Base-by-base conservation (phyloP, 2,113 vertebrate species). In the Pelecanoides urinatrix region DNA sequence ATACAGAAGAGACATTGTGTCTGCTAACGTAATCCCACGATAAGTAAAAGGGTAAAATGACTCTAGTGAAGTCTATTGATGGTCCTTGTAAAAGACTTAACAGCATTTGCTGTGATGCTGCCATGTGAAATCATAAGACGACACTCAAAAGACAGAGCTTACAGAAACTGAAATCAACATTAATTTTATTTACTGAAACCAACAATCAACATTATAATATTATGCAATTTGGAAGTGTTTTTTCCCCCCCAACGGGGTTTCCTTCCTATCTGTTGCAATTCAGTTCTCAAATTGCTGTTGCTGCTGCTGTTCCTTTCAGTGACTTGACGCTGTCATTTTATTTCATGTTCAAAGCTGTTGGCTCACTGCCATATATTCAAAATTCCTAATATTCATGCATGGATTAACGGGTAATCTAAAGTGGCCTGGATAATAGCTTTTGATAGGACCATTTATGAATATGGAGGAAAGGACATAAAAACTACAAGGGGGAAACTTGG, bases 311-410 rank as follows among this genome's bases (percentile, higher is more conserved):
- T 92, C 67, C 79, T 95, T 82, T 89, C 63, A 83, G 52, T 83
- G 44, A 94, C 74, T 90, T 88, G 58, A 77, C 0, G 0, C 40
- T 91, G 75, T 92, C 70, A 94, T 73, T 94, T 89, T 97, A 86
- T 95, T 96, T 68, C 63, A 87, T 65, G 85, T 93, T 97, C 81
- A 97, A 96, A 74, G 78, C 80, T 93, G 16, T 44, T 96, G 92
- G 81, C 96, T 97, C 86, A 89, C 78, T 81, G 88, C 84, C 90
- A 44, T 32, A 45, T n/a, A 67, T 19, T 83, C 59, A 95, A 34
- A 76, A 88, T 62, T 82, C 32, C 65, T 88, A 78, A 71, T 81
- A 82, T 21, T 71, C 50, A 63, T 73, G 70, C 71, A 94, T 10
- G 42, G 45, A 68, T 79, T 90, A 77, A 90, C 16, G 9, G 20